Evolutionary conservation across 2,797 vertebrate genomes (phyloP).

Genomic region (Crocodylus rhombifer): DNA sequence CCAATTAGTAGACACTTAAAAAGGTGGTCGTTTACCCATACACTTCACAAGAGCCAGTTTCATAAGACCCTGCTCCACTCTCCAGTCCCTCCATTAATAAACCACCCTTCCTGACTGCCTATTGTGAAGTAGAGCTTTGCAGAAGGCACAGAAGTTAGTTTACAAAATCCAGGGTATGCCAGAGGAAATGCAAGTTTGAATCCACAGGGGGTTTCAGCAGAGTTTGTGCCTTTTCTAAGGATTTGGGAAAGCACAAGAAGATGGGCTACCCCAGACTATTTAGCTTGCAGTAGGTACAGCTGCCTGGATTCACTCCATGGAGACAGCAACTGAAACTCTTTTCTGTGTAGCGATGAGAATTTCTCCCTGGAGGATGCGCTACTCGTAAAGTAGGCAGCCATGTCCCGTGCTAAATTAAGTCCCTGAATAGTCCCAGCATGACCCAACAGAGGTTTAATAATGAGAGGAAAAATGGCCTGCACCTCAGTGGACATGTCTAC

Average conservation of each 20-base stretch:
- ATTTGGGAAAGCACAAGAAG: not conserved
- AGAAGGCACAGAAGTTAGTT: not conserved
- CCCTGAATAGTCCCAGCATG: not conserved
- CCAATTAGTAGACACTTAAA: not conserved
- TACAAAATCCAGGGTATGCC: not conserved
- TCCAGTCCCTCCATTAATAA: not conserved
- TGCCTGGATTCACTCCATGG: not conserved
- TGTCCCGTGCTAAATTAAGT: not conserved
- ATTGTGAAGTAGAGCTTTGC: not conserved
- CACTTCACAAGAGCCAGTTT: not conserved
- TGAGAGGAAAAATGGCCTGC: not conserved
- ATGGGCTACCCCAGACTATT: not conserved
- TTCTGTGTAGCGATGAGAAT: not conserved
- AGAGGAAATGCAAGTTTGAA: not conserved
- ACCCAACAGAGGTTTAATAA: not conserved
- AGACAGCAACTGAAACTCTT: not conserved
- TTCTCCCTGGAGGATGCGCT: not conserved
- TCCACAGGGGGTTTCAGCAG: not conserved
- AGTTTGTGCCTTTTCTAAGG: not conserved
- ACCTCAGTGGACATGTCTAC: no score
- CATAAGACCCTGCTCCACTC: not conserved
- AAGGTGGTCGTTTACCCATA: not conserved
- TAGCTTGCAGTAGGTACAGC: not conserved
- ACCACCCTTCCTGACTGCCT: no score
- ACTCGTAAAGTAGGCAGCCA: not conserved